Percentiles rank a stretch among this genome's conserved stretches.
phyloP scores from a whole-genome alignment of 35 echinoderm and acorn worm genomes.

The Lytechinus variegatus region DNA sequence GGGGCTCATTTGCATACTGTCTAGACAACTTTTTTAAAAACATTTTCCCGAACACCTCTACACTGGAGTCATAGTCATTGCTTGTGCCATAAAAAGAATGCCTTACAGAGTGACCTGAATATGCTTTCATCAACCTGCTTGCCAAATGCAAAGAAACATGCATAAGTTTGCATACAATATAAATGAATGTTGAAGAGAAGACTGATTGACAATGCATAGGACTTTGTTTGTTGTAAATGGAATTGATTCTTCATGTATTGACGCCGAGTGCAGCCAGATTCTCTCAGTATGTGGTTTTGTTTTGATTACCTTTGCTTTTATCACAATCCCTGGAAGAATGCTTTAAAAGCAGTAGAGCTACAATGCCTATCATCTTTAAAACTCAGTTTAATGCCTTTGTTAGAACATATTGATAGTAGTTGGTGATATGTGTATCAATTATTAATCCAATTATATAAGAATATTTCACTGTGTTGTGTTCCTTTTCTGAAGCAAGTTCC shows the following conservation, averaged over 20 bases:
- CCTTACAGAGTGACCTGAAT: background rate
- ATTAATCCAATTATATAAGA: no score
- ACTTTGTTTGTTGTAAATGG: background rate
- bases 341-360: no score
- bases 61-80: background rate
- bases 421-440: no score
- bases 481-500: no score
- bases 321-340: no score
- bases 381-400: background rate
- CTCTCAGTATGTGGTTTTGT: background rate
- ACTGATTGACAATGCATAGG: background rate
- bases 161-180: slow-evolving; percentile 14
- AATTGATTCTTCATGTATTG: background rate
- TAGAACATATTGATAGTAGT: background rate
- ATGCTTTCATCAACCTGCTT: background rate
- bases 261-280: background rate
- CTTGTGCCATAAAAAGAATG: background rate
- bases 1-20: background rate
- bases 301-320: background rate
- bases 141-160: background rate
- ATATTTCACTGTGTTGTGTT: no score
- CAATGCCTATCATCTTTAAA: no score
- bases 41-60: background rate
- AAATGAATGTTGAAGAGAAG: background rate
- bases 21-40: background rate